Conservation (phyloP, 2,797 vertebrate genomes). For the Hemibagrus guttatus region DNA sequence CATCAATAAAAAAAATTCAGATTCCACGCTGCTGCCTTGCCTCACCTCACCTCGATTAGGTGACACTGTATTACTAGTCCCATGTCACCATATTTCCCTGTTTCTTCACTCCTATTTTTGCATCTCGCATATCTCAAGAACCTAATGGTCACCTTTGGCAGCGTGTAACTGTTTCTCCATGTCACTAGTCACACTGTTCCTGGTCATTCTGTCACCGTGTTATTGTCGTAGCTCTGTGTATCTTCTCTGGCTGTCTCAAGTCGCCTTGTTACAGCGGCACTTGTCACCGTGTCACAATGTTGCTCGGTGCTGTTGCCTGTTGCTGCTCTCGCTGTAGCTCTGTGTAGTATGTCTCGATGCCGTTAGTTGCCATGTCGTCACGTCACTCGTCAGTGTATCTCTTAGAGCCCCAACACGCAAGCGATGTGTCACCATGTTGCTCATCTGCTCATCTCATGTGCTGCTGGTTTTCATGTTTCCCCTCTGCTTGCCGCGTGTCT, state of each 20-base stretch:
- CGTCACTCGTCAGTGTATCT: slow-evolving; percentile 1
- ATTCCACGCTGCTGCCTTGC: background rate
- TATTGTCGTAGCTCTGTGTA: background rate
- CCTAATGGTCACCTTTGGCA: background rate
- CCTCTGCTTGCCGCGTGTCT: background rate
- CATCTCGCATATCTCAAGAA: background rate
- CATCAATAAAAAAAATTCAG: background rate
- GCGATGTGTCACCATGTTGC: slow-evolving; percentile 11
- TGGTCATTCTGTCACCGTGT: background rate
- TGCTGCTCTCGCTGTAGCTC: background rate
- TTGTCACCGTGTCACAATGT: background rate
- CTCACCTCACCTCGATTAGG: too few relatives aligned
- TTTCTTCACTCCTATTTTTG: background rate
- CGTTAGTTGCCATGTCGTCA: background rate
- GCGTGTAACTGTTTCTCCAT: background rate
- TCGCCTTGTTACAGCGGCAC: background rate
- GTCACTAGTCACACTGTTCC: background rate
- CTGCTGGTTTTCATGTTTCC: background rate
- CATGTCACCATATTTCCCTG: background rate
- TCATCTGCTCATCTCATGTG: slow-evolving; percentile 4
- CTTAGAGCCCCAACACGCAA: background rate
- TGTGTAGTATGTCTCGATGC: background rate
- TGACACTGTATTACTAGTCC: background rate
- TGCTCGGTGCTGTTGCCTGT: background rate
- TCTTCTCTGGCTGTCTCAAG: background rate